Evolutionary conservation across 2,113 vertebrate species (phyloP), one percentile per base, ranked within the genome.

Genomic region (Martes martes): DNA sequence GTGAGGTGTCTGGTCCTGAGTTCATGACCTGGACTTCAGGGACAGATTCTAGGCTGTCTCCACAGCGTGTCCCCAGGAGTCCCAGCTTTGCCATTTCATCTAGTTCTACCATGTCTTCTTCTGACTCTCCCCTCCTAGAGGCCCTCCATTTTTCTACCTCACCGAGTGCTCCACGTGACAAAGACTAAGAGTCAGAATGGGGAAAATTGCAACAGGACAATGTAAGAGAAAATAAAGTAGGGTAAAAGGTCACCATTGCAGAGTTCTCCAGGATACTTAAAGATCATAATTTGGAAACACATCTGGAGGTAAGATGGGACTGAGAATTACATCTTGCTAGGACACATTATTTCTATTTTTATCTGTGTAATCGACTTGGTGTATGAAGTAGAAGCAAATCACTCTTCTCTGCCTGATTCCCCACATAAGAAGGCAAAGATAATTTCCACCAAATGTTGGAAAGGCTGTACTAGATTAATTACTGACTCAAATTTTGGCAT

Each of bases 31-130:
- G 59, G 59, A 61, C 59, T 63, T n/a, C 39, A 67, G 69, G 55
- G 59, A 28, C 39, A 36, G 59, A 39, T 21, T 57, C 39, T 24
- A n/a, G 52, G 13, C 24, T 8, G 1, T 78, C 24, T 45, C 39
- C 9, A 14, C 7, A 24, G 0, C 4, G 31, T 52, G 24, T 28
- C 31, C 31, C 26, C 0, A 3, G 23, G 42, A 16, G 7, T 36
- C 33, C 28, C 50, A 39, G 31, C 59, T 47, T 52, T 84, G 24
- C 52, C 47, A 24, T 71, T 33, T 33, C 19, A 36, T 45, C n/a
- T 26, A 14, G 24, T 31, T 86, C 31, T 42, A 8, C 4, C 1
- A 24, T 1, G 7, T 74, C 4, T 86, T 71, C 21, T 61, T 7
- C 36, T 24, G 1, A 3, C 10, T 59, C 42, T 55, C 39, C 10